Base-by-base conservation (phyloP, 2,888 invertebrate genomes). In the Hecatera dysodea region DNA sequence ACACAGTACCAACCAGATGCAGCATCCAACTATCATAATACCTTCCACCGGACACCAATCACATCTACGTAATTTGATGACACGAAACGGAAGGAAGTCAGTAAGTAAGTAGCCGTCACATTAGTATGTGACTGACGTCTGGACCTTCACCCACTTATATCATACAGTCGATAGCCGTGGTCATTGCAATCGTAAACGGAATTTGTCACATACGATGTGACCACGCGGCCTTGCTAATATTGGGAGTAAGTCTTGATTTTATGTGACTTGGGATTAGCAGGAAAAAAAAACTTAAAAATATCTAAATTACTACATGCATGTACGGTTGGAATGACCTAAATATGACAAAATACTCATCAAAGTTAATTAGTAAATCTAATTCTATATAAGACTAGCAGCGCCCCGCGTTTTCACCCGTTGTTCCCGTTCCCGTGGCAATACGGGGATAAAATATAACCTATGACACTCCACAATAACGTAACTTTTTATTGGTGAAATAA, bases 81-180 rank as follows among this genome's bases (percentile, higher is more conserved):
- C 59, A 72, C 63, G 62, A 44, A 83, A 78, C 83, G 88, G 87
- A 87, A 88, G 88, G 88, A 88, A 86, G 83, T 77, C 57, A 12
- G 53, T 33, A 66, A 36, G 78, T 83, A 72, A 75, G 78, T 79
- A 75, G 67, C 68, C 64, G 73, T 62, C 83, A 82, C 80, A 86
- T 91, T 89, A 89, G 90, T 91, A 92, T 92, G 92, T 89, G 78
- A 44, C 53, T 36, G 74, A 44, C 83, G 90, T 89, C 33, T 50
- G 81, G 78, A 71, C 93, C 93, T 93, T 93, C 90, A 92, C 93
- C 93, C 78, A 92, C 81, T 86, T 91, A 75, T 70, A 81, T 78
- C 76, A 81, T 74, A 79, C 50, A 79, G 57, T 36, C 44, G 29
- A 29, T 65, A 33, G 39, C 71, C 75, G 83, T 74, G 87, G 81